phyloP scores from a whole-genome alignment of 1,140 invertebrate genomes.

The Drosophila erecta region DNA sequence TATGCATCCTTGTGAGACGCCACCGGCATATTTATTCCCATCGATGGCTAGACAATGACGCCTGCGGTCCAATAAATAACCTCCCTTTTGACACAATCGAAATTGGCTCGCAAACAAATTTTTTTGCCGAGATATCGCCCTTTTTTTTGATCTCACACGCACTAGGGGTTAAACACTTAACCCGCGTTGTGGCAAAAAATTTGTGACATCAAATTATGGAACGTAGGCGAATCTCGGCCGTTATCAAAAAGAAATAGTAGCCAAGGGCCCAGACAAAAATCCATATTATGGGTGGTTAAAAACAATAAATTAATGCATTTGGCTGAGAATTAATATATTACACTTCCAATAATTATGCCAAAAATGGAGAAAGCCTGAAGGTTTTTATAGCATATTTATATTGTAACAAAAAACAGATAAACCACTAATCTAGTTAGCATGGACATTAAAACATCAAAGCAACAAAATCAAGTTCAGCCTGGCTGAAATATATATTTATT shows the following conservation, averaged over 20 bases:
- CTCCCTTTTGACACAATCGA: constrained; percentile 73
- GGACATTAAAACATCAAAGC: not conserved
- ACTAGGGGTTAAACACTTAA: constrained; percentile 66
- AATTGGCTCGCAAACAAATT: constrained; percentile 79
- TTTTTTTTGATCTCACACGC: constrained; percentile 27
- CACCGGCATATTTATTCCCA: constrained; percentile 70
- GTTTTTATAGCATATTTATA: too few species aligned
- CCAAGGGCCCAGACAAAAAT: not conserved
- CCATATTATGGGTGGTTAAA: not conserved
- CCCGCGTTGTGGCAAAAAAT: constrained; percentile 45
- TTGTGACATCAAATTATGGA: constrained; percentile 72
- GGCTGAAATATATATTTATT: not conserved
- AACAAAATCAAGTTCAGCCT: not conserved
- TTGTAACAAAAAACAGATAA: too few species aligned
- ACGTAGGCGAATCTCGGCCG: constrained; percentile 23
- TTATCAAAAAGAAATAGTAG: constrained; percentile 14
- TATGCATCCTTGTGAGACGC: constrained; percentile 49
- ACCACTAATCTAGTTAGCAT: not conserved
- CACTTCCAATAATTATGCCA: too few species aligned
- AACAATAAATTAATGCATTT: too few species aligned
- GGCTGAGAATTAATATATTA: not conserved
- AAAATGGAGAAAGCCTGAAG: too few species aligned
- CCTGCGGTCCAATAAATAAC: constrained; percentile 66
- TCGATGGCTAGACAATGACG: constrained; percentile 67
- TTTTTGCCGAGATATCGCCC: constrained; percentile 24